phyloP scores from a whole-genome alignment of 2,888 invertebrate genomes.

The Oscheius sp. region DNA sequence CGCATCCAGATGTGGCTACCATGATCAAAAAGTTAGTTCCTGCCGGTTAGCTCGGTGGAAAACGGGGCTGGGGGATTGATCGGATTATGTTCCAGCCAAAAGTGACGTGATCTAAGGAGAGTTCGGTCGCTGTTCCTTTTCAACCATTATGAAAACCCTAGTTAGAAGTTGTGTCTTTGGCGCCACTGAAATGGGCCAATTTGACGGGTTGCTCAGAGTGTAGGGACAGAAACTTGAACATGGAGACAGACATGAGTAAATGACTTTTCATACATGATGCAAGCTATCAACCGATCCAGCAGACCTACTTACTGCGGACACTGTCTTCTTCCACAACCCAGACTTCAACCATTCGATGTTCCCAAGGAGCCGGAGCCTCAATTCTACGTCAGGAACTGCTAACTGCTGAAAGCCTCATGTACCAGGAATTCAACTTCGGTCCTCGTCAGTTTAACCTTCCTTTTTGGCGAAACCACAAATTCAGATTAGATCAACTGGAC shows the following conservation, averaged over 20 bases:
- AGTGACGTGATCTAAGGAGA: too few species aligned
- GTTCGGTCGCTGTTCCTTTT: too few species aligned
- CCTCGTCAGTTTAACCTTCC: conserved; percentile 31
- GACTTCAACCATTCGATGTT: conserved; percentile 41
- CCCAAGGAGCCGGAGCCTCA: conserved; percentile 34
- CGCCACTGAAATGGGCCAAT: too few species aligned
- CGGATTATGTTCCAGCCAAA: too few species aligned
- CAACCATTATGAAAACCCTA: too few species aligned
- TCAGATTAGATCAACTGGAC: conserved; percentile 58
- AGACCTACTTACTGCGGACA: conserved; percentile 42
- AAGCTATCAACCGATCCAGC: conserved; percentile 37
- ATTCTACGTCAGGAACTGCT: conserved; percentile 44
- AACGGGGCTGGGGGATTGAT: too few species aligned
- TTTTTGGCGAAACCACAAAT: not conserved
- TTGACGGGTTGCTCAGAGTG: too few species aligned
- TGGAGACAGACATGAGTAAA: too few species aligned
- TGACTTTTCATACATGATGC: conserved; percentile 38
- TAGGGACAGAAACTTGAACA: not conserved
- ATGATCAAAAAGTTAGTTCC: too few species aligned
- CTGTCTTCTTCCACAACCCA: conserved; percentile 53
- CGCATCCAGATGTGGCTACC: too few species aligned
- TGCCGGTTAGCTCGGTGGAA: too few species aligned
- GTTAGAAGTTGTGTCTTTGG: too few species aligned
- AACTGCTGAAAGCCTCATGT: conserved; percentile 50
- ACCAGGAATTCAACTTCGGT: conserved; percentile 45